These are phyloP conservation scores for Drosophila kanekoi DNA, from an alignment of 2,888 invertebrate species.

Conservation along the genomic window DNA sequence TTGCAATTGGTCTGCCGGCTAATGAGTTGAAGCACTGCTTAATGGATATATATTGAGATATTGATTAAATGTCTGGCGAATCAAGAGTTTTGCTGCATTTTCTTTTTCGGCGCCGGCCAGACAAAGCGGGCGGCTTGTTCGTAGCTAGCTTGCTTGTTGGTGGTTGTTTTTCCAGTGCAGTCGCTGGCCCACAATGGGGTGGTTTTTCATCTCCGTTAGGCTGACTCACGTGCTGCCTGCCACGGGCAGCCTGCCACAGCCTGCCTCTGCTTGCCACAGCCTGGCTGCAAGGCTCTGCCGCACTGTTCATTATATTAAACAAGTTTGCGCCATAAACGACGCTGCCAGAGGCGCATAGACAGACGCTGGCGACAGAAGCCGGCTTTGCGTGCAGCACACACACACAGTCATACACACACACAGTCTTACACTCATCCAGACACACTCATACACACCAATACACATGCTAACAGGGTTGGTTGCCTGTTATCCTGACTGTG, in stretches of 20 bases:
- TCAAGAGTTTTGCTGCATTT: slow-evolving; percentile 40
- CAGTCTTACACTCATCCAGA: slow-evolving; percentile 2
- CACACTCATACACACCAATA: slow-evolving; percentile 4
- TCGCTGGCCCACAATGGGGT: slow-evolving; percentile 48
- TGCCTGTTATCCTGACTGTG: slow-evolving; percentile 49
- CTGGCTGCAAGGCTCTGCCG: slow-evolving; percentile 53
- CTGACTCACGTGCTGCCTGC: slow-evolving; percentile 75
- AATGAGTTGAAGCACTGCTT: slow-evolving; percentile 41
- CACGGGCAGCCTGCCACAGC: slow-evolving; percentile 12
- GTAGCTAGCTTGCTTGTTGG: slow-evolving; percentile 32
- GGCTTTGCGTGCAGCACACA: slow-evolving; percentile 52
- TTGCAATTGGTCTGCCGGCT: slow-evolving; percentile 37
- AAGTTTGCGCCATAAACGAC: slow-evolving; percentile 77
- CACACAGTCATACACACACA: slow-evolving; percentile 12
- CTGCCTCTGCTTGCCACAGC: slow-evolving; percentile 19
- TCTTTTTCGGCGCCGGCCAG: slow-evolving; percentile 15
- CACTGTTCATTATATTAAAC: slow-evolving; percentile 79
- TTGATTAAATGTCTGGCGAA: slow-evolving; percentile 43
- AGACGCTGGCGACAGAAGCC: slow-evolving; percentile 47
- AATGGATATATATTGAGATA: slow-evolving; percentile 27
- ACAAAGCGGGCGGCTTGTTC: slow-evolving; percentile 14
- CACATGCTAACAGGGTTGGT: slow-evolving; percentile 56
- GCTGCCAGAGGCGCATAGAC: slow-evolving; percentile 64
- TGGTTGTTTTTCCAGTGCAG: slow-evolving; percentile 71
- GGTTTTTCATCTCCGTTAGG: slow-evolving; percentile 56